Conservation (phyloP, 2,888 invertebrate species). For the Omphaloscelis lunosa region DNA sequence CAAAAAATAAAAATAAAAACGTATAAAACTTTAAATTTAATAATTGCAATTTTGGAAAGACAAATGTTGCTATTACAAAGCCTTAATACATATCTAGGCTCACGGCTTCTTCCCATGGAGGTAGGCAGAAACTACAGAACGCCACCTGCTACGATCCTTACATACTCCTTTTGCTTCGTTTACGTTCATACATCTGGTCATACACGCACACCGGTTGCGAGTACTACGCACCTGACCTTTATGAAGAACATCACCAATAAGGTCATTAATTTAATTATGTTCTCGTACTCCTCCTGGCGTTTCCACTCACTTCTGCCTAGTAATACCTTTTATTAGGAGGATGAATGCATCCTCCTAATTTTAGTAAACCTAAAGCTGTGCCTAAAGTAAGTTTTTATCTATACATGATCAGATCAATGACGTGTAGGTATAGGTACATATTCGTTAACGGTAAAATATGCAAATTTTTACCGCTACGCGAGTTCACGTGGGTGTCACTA, state of each 20-base stretch:
- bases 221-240: neutral
- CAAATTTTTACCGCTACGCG: conserved; percentile 42
- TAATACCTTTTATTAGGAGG: too few relatives aligned
- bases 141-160: too few relatives aligned
- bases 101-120: too few relatives aligned
- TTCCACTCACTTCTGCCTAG: too few relatives aligned
- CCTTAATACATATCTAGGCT: too few relatives aligned
- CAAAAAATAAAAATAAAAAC: too few relatives aligned
- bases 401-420: neutral
- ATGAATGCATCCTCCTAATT: neutral
- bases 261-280: neutral
- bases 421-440: neutral
- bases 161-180: too few relatives aligned
- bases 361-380: neutral
- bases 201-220: neutral
- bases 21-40: too few relatives aligned
- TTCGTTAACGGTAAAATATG: conserved; percentile 38
- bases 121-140: too few relatives aligned
- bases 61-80: neutral
- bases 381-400: neutral
- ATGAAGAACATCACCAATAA: neutral
- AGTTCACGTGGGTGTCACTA: conserved; percentile 10
- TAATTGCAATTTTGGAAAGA: too few relatives aligned
- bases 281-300: too few relatives aligned
- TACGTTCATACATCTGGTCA: too few relatives aligned